Conservation (phyloP, 2,113 vertebrate genomes). For the Nerophis ophidion region DNA sequence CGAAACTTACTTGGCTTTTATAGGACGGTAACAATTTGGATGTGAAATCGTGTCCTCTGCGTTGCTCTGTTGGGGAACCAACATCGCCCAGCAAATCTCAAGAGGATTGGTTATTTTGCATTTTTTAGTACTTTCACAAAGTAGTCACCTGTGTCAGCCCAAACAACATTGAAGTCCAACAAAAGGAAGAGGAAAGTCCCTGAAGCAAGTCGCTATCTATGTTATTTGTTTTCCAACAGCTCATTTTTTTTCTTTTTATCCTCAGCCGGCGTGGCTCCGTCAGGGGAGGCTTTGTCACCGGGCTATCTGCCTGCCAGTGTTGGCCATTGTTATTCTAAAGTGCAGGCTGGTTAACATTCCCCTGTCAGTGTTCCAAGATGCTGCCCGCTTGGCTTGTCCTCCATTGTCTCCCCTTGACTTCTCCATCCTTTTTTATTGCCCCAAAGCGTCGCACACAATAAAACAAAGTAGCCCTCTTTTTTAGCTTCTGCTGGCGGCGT, state of each 20-base stretch:
- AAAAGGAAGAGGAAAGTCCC: conserved; percentile 25
- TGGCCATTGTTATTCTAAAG: conserved; percentile 60
- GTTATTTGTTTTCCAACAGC: conserved; percentile 35
- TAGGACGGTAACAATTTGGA: no score
- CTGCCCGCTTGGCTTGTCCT: conserved; percentile 13
- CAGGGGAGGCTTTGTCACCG: conserved; percentile 57
- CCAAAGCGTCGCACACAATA: background rate
- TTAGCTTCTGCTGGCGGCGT: conserved; percentile 40
- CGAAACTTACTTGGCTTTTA: no score
- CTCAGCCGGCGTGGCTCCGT: conserved; percentile 29
- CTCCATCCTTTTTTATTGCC: conserved; percentile 5
- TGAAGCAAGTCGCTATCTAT: conserved; percentile 31
- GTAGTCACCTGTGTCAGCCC: background rate
- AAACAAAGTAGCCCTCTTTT: conserved; percentile 13
- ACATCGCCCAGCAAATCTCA: background rate
- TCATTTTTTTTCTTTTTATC: conserved; percentile 43
- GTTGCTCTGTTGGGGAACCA: no score
- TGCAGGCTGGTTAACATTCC: conserved; percentile 59
- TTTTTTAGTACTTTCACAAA: background rate
- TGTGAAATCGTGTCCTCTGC: no score
- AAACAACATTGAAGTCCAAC: background rate
- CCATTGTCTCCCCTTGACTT: conserved; percentile 11
- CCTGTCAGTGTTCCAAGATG: conserved; percentile 51
- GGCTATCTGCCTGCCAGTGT: conserved; percentile 61
- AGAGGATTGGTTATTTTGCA: background rate